Conservation (phyloP, 1,140 invertebrate genomes). For the Penaeus japonicus region DNA sequence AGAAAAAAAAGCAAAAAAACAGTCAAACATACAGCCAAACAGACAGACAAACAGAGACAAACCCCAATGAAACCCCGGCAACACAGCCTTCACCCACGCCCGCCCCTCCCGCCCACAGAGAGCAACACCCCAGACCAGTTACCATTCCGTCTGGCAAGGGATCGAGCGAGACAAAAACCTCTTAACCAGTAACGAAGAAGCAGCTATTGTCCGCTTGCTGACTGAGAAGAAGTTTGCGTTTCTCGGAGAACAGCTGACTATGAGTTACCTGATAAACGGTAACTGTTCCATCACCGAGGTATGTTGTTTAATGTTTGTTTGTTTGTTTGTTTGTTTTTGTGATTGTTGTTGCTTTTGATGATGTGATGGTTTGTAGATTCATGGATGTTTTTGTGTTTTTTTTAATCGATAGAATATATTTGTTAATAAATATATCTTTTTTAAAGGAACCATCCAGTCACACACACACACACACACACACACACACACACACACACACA, state of each 20-base stretch:
- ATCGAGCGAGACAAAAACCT: neutral
- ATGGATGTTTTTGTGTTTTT: too few relatives aligned
- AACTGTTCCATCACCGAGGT: neutral
- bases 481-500: neutral
- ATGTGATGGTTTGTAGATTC: too few relatives aligned
- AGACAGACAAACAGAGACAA: too few relatives aligned
- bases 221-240: neutral
- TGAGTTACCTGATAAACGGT: neutral
- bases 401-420: too few relatives aligned
- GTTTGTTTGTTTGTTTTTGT: neutral
- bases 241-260: neutral
- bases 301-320: neutral
- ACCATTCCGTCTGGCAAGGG: neutral
- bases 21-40: too few relatives aligned
- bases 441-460: too few relatives aligned
- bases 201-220: neutral
- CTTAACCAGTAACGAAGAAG: neutral
- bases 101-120: too few relatives aligned
- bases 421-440: too few relatives aligned
- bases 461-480: neutral
- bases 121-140: too few relatives aligned
- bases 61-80: too few relatives aligned
- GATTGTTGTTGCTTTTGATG: constrained; percentile 25
- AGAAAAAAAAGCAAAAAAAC: too few relatives aligned
- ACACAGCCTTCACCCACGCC: too few relatives aligned